These are phyloP conservation scores for Progne subis DNA, from an alignment of 2,113 vertebrate species.

Conservation along the genomic window DNA sequence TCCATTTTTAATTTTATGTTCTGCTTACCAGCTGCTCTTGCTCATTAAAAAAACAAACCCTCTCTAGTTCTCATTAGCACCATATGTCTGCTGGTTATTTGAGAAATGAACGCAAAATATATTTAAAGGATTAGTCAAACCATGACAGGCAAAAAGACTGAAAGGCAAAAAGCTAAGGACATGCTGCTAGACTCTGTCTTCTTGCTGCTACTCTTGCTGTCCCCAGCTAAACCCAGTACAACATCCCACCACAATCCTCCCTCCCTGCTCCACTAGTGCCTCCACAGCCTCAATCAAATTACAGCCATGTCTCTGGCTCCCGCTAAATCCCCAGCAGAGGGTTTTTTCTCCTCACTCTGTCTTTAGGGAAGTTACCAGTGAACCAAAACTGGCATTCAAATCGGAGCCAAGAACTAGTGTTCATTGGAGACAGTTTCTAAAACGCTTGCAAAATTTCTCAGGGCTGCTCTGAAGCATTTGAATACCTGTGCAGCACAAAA, in stretches of 20 bases:
- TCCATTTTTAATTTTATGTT: constrained; percentile 57
- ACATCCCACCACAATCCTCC: neutral
- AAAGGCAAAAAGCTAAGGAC: neutral
- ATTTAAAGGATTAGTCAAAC: constrained; percentile 58
- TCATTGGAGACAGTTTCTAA: neutral
- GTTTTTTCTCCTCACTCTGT: neutral
- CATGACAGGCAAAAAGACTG: neutral
- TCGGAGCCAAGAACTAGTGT: neutral
- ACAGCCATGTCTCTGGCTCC: neutral
- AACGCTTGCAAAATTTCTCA: neutral
- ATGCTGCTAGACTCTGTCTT: neutral
- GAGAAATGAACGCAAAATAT: constrained; percentile 59
- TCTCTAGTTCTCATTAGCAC: constrained; percentile 49
- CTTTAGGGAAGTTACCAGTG: neutral
- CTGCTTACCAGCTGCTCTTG: constrained; percentile 67
- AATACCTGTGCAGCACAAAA: neutral
- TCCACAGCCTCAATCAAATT: neutral
- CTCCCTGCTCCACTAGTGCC: neutral
- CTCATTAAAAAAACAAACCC: constrained; percentile 61
- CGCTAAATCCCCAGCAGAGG: neutral
- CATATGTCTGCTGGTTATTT: constrained; percentile 73
- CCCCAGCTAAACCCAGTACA: neutral
- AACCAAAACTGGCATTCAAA: neutral
- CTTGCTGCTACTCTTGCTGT: neutral
- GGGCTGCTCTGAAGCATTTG: neutral